phyloP scores from a whole-genome alignment of 2,888 invertebrate species.

The Catocala sponsa region DNA sequence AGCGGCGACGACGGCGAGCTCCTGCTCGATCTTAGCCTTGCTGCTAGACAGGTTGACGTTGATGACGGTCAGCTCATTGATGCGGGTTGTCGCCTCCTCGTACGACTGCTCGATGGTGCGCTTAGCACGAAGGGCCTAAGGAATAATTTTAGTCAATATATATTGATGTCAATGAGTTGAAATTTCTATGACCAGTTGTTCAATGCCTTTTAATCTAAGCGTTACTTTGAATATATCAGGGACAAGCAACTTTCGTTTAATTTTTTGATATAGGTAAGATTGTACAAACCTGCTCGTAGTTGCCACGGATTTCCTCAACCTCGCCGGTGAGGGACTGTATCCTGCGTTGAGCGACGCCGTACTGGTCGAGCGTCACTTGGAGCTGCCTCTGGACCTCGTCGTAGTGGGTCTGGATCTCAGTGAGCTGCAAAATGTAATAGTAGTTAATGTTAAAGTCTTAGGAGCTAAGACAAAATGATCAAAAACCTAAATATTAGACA shows the following conservation, averaged over 20 bases:
- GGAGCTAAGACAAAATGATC: too few relatives aligned
- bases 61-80: constrained; percentile 97
- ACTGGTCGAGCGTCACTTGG: constrained; percentile 97
- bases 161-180: too few relatives aligned
- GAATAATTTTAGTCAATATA: too few relatives aligned
- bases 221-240: too few relatives aligned
- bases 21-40: constrained; percentile 98
- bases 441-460: neutral
- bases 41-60: constrained; percentile 98
- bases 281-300: constrained; percentile 90
- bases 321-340: constrained; percentile 97
- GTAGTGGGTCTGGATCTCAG: constrained; percentile 97
- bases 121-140: constrained; percentile 96
- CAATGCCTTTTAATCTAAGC: too few relatives aligned
- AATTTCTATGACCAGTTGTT: too few relatives aligned
- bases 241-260: neutral
- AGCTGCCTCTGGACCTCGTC: constrained; percentile 98
- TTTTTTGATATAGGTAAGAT: neutral
- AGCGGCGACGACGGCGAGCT: constrained; percentile 95
- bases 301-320: constrained; percentile 98
- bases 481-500: too few relatives aligned
- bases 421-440: constrained; percentile 84
- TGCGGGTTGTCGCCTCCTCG: constrained; percentile 96
- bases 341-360: constrained; percentile 96
- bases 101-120: constrained; percentile 96